Base-by-base conservation (phyloP, 2,797 vertebrate species). In the Benthosema pterotum region DNA sequence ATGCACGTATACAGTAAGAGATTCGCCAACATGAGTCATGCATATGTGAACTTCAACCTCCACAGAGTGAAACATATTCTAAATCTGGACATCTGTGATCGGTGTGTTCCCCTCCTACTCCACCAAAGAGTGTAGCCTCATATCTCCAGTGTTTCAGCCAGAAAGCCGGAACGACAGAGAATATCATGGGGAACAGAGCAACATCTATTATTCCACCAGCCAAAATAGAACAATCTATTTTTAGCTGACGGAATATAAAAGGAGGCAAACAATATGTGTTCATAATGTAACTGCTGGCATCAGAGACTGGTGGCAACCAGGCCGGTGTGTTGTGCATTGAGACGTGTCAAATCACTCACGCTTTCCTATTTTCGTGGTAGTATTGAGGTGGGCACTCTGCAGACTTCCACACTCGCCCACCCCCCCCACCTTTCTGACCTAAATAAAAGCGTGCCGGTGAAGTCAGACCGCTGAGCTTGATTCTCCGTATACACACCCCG, bases 371-470 rank as follows among this genome's bases (percentile, higher is more conserved):
- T 38, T 38, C 22, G 49, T 11, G 57, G 38, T 32, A 25, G 3
- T 25, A 19, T 22, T 60, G 50, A 52, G 42, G 14, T 54, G 53
- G n/a, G 70, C 63, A 54, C n/a, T 19, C 4, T 13, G 17, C 59
- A 53, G 3, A 15, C 49, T 72, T 15, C 58, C 48, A 55, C 52
- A 42, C 51, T 61, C 69, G 15, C 69, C 28, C 22, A 60, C 56
- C 63, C 22, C 58, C 63, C 22, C 74, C 25, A 48, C 55, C 64
- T 62, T 70, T 69, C 77, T 89, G 86, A 89, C 83, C 83, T 77
- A 87, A 70, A 88, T 84, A 84, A 76, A 84, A 78, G 61, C 51
- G 74, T 78, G 60, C 69, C 56, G 56, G 54, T 60, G 12, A 67
- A 80, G 75, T 74, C 66, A 72, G 65, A 60, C 60, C 79, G 64